Evolutionary conservation across 1,140 invertebrate genomes (phyloP), one percentile per base, ranked within the genome.

Genomic region (Antheraea mylitta): DNA sequence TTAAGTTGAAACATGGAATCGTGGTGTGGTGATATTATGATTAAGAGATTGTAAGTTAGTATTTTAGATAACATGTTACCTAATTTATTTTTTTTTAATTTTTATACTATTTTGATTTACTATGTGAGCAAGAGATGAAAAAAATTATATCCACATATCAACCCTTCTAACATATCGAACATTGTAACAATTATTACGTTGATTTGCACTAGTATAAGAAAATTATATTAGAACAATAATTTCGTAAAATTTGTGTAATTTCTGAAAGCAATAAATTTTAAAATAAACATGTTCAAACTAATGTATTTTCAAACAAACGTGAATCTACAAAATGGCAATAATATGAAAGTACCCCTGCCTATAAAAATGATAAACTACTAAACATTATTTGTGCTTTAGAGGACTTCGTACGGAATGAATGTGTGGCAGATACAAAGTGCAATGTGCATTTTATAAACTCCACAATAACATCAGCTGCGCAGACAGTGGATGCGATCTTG

Each of bases 401-500:
- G 61, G 59, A 69, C 18, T 67, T 53, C 65, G 6, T 59, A 61
- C 19, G 11, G 37, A 67, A 38, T 13, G 30, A 67, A 58, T 61
- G 18, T 65, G 42, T 48, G 36, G 38, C 37, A 74, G 13, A 69
- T 18, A 61, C 16, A 30, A 30, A 61, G 10, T 73, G 69, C 64
- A 73, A 71, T 76, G 69, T 73, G 67, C 53, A 71, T 59, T 65
- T 68, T 62, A 68, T 68, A 38, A 16, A 68, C 16, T 19, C 16
- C 58, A 68, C 64, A 74, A 64, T 63, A 64, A 22, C 66, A 71
- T 66, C 70, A 89, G 87, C 87, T 86, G 84, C 19, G 10, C 78
- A 65, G 75, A 68, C 59, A 68, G 69, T 18, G 69, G 80, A 79
- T 83, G 75, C 72, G 78, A 85, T 86, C 81, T 83, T 82, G 87